A percentile compares a stretch with the other conserved stretches of the same genome.
Conservation (phyloP, 1,140 invertebrate genomes). For the Saccostrea glomerata region DNA sequence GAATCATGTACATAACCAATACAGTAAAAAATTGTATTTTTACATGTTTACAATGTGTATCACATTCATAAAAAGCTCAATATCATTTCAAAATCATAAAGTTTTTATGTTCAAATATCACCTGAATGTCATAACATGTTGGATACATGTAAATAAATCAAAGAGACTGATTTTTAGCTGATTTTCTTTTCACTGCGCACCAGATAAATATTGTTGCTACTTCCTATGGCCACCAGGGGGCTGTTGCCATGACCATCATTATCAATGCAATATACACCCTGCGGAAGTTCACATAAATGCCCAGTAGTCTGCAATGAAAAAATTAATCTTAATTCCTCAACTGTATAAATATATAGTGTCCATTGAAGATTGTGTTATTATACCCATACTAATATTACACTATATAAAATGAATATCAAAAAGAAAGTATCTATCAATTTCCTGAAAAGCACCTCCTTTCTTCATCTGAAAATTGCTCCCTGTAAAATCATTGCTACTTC, state of each 20-base stretch:
- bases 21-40: neutral
- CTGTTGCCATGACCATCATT: slow-evolving; percentile 65
- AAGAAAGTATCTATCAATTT: no score
- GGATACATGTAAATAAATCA: neutral
- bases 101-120: neutral
- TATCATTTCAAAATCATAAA: neutral
- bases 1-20: neutral
- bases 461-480: no score
- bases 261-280: slow-evolving; percentile 75
- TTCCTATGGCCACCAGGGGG: slow-evolving; percentile 70
- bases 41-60: neutral
- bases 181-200: slow-evolving; percentile 66
- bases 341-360: neutral
- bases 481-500: no score
- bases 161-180: neutral
- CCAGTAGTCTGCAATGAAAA: slow-evolving; percentile 70
- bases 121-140: neutral
- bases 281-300: slow-evolving; percentile 71
- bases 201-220: slow-evolving; percentile 66
- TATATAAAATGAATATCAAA: no score
- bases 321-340: neutral
- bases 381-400: no score
- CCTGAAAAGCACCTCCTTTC: no score
- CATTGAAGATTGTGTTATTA: no score
- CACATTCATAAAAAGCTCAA: neutral